Conservation (phyloP, 2,113 vertebrate genomes). For the Sciurus niger region DNA sequence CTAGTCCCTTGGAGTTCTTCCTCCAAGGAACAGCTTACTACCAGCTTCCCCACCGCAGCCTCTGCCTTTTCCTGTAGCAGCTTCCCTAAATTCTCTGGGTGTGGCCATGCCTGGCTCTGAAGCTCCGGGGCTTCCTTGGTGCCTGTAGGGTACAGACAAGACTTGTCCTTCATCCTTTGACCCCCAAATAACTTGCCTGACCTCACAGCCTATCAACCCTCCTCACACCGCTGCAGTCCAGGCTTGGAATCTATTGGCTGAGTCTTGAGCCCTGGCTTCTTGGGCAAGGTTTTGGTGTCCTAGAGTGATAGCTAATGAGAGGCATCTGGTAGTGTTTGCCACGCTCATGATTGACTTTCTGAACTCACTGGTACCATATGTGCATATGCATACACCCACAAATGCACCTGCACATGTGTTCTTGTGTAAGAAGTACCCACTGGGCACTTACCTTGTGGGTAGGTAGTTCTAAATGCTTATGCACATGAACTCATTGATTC, state of each 20-base stretch:
- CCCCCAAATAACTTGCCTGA: not conserved
- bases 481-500: not conserved
- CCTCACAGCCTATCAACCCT: not conserved
- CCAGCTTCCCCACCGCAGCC: not conserved
- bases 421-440: not conserved
- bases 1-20: not conserved
- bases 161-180: not conserved
- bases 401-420: accelerated
- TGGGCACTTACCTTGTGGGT: not conserved
- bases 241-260: not conserved
- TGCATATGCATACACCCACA: no score
- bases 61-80: no score
- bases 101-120: not conserved
- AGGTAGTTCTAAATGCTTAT: not conserved
- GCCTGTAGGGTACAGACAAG: not conserved
- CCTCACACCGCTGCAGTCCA: not conserved
- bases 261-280: not conserved
- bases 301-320: not conserved
- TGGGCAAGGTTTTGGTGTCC: not conserved
- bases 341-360: not conserved
- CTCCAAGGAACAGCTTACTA: not conserved
- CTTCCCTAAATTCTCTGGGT: not conserved
- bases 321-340: not conserved
- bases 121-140: not conserved
- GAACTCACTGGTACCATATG: not conserved